These are phyloP conservation scores for Bombus pyrosoma DNA, from an alignment of 1,140 invertebrate genomes.

Conservation along the genomic window DNA sequence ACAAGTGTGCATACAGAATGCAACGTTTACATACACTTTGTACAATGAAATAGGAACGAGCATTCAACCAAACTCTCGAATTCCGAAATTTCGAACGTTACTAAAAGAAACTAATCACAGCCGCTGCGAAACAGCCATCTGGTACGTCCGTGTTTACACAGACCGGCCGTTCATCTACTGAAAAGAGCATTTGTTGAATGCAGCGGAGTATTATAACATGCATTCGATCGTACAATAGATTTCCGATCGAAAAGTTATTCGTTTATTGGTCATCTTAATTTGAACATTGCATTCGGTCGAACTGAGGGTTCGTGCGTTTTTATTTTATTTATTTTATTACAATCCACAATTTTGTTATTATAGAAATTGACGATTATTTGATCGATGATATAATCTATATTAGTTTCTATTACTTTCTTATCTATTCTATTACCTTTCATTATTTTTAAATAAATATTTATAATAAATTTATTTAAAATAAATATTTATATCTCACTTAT, in stretches of 20 bases:
- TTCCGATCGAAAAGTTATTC: too few species aligned
- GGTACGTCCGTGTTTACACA: not conserved
- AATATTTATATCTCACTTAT: too few species aligned
- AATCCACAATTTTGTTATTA: not conserved
- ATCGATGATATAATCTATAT: not conserved
- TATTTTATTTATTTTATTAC: not conserved
- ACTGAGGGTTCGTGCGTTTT: not conserved
- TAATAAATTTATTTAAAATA: too few species aligned
- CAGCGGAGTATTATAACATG: not conserved
- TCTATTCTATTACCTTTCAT: too few species aligned
- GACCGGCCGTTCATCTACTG: not conserved
- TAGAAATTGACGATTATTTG: not conserved
- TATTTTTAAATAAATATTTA: too few species aligned
- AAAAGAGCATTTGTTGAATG: not conserved
- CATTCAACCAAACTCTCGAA: not conserved
- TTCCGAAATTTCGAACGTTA: conserved; percentile 25
- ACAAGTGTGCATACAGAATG: not conserved
- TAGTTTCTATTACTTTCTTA: not conserved
- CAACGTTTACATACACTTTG: conserved; percentile 14
- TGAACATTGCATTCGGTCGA: too few species aligned
- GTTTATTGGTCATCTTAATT: not conserved
- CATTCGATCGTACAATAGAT: not conserved
- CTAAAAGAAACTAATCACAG: conserved; percentile 35
- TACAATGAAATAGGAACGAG: conserved; percentile 22
- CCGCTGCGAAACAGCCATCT: not conserved